These are phyloP conservation scores for Syritta pipiens DNA, from an alignment of 2,888 invertebrate genomes.

Conservation along the genomic window DNA sequence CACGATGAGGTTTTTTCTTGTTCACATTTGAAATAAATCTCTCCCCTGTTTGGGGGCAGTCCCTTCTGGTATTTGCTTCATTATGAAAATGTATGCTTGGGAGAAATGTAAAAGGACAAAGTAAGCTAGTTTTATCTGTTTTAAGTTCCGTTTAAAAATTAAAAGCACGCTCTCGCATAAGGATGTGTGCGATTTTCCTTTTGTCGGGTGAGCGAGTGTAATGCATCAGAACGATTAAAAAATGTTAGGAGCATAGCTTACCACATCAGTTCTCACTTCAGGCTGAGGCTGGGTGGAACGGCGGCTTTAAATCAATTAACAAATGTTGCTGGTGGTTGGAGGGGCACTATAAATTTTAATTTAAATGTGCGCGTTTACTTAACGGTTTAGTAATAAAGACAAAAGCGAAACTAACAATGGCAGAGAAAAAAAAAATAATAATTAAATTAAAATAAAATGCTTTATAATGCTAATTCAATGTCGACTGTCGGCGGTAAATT, in stretches of 20 bases:
- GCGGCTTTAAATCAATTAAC: constrained; percentile 13
- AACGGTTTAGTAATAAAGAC: too few relatives aligned
- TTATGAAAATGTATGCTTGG: constrained; percentile 22
- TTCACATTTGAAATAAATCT: constrained; percentile 29
- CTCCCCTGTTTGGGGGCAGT: constrained; percentile 7
- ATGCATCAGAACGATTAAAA: not conserved
- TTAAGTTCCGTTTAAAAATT: constrained; percentile 76
- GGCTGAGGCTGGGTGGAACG: not conserved
- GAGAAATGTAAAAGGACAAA: constrained; percentile 17
- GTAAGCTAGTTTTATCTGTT: constrained; percentile 76
- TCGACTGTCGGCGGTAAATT: constrained; percentile 50
- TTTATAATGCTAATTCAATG: constrained; percentile 61
- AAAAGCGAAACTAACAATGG: constrained; percentile 17
- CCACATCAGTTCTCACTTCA: not conserved
- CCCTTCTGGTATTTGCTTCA: constrained; percentile 19
- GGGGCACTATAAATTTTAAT: constrained; percentile 34
- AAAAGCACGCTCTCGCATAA: constrained; percentile 75
- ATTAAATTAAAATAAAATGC: constrained; percentile 52
- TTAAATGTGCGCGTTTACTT: constrained; percentile 20
- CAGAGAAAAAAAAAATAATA: constrained; percentile 23
- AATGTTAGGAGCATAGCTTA: too few relatives aligned
- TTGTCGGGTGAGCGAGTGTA: not conserved
- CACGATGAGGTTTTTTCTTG: not conserved
- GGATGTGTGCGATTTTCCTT: constrained; percentile 23
- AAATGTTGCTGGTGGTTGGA: not conserved